Evolutionary conservation across 2,888 invertebrate species (phyloP), one percentile per base, ranked within the genome.

Genomic region (Heliconius ethilla): DNA sequence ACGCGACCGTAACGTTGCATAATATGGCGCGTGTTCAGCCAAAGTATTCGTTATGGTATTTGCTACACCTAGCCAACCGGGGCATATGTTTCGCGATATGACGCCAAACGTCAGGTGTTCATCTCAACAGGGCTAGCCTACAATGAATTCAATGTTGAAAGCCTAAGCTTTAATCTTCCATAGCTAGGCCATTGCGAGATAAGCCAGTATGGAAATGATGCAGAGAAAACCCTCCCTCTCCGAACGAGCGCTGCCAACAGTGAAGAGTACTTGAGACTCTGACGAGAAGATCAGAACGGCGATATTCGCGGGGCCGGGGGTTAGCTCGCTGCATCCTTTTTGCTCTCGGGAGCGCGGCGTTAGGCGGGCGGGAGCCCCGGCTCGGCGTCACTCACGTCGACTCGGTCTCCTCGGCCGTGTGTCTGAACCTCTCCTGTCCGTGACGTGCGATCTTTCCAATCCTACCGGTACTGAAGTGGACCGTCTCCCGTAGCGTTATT

Each of bases 21-120:
- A 94, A 94, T 92, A 93, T 90, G 90, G 89, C 91, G 90, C 90
- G 91, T 90, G 90, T 92, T 92, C 92, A 91, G 90, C 92, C 91
- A 93, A 94, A 94, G 91, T 94, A 93, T 94, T 94, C 94, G 93
- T 93, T 93, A 93, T 92, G 93, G 93, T 92, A 93, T 94, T 94
- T 92, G 93, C 91, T 93, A 91, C 93, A 93, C 92, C 92, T 92
- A 92, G 92, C 92, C 92, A 93, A 92, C 92, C 88, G 89, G 90
- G 90, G 92, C 94, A 93, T 94, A 94, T 91, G 93, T 92, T 93
- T 90, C 91, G 89, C 90, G 88, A 93, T 92, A 92, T 94, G 92
- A 93, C 90, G 93, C 90, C 90, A 90, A 92, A 92, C 92, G 94
- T 93, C 94, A 94, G 94, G 94, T 94, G 94, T 94, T 92, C 93